Percentiles rank a stretch among this genome's conserved stretches.
phyloP scores from a whole-genome alignment of 2,888 invertebrate species.

The Euclidia mi region DNA sequence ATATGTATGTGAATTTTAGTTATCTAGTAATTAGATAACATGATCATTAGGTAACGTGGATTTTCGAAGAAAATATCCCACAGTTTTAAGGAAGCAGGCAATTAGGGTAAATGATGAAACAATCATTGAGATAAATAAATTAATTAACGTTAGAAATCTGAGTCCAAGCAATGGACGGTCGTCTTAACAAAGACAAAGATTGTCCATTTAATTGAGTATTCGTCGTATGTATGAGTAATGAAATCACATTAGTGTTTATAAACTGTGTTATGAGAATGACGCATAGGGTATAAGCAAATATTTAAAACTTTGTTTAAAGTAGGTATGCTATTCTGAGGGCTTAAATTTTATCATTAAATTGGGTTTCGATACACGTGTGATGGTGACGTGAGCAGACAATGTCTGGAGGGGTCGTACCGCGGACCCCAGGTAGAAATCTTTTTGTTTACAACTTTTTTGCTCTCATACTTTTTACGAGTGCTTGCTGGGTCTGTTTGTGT shows the following conservation, averaged over 20 bases:
- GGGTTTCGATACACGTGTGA: slow-evolving; percentile 13
- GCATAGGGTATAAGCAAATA: slow-evolving; percentile 25
- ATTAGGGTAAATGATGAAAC: slow-evolving; percentile 22
- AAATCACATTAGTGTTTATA: slow-evolving; percentile 46
- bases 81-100: not conserved
- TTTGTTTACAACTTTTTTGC: slow-evolving; percentile 54
- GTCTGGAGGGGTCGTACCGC: slow-evolving; percentile 32
- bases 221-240: slow-evolving; percentile 48
- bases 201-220: slow-evolving; percentile 49
- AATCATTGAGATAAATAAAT: slow-evolving; percentile 17
- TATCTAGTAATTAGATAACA: too few relatives aligned
- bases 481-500: slow-evolving; percentile 26
- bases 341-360: not conserved
- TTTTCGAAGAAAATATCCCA: not conserved
- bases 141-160: slow-evolving; percentile 27
- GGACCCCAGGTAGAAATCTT: slow-evolving; percentile 56
- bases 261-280: slow-evolving; percentile 40
- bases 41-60: too few relatives aligned
- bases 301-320: slow-evolving; percentile 12
- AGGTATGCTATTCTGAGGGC: not conserved
- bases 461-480: slow-evolving; percentile 25
- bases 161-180: slow-evolving; percentile 17
- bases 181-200: slow-evolving; percentile 47
- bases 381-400: slow-evolving; percentile 32
- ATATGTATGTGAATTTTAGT: too few relatives aligned